Base-by-base conservation (phyloP, 1,140 invertebrate genomes). In the Pogonomyrmex barbatus region DNA sequence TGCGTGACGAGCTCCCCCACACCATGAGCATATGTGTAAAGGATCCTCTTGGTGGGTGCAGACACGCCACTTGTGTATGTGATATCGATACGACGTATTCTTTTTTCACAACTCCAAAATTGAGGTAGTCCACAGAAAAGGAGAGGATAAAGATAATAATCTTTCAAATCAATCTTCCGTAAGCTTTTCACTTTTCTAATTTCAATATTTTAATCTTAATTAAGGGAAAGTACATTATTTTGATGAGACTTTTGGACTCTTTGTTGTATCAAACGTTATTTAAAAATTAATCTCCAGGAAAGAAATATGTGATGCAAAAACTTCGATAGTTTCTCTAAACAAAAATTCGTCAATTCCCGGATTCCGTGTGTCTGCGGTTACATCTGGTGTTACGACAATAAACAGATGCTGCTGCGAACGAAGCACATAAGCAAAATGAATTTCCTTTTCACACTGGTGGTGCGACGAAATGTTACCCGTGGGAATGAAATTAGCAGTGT, bases 1-100 rank as follows among this genome's bases (percentile, higher is more conserved):
- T 92, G 94, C 94, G 94, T 95, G 94, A 94, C 94, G 88, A 89
- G 85, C 85, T 90, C 88, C 91, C 93, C 89, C 87, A 86, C 81
- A 65, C 83, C 75, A 65, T 24, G 77, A 52, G 14, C 9, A 77
- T 33, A 47, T 54, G 33, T 73, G 54, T 60, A 50, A 83, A 83
- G 10, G 42, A 83, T 83, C 67, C 33, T n/a, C 52, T 73, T 54
- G 54, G 10, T 33, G 67, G 6, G 24, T 58, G 9, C 4, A 17
- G 17, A 9, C 33, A 50, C 56, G 79, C 17, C 56, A 24, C 9
- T 36, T 33, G 76, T 56, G 76, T 56, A 12, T 42, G 58, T 12
- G 42, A 60, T 73, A 73, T 73, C 17, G 52, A 58, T n/a, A 58
- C 12, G 52, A 58, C 12, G 52, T 68, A 42, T 54, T 50, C 36